Percentiles rank a stretch among this genome's conserved stretches.
phyloP scores from a whole-genome alignment of 2,113 vertebrate genomes.

The Typhlomys cinereus region DNA sequence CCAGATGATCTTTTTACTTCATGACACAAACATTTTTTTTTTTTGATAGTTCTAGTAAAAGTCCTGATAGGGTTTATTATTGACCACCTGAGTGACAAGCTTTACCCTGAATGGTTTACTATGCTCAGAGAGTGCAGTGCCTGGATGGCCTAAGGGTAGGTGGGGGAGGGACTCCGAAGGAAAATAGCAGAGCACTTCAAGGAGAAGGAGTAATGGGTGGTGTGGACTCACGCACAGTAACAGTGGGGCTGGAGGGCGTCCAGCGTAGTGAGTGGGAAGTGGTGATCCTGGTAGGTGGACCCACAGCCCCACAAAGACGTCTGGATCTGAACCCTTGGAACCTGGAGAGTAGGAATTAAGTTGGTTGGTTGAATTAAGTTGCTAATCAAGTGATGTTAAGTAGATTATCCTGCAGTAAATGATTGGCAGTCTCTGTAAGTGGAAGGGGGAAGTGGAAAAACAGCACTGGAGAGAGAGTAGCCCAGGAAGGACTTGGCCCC shows the following conservation, averaged over 20 bases:
- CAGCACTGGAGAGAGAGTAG: neutral
- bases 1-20: neutral
- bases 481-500: too few species aligned
- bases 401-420: conserved; percentile 19
- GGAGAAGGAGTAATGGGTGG: neutral
- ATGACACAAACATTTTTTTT: neutral
- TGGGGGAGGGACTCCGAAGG: neutral
- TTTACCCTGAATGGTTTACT: neutral
- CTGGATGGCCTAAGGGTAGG: neutral
- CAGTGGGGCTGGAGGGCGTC: neutral
- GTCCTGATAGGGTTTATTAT: neutral
- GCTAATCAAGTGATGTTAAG: neutral
- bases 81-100: neutral
- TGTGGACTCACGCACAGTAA: neutral
- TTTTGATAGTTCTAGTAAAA: neutral
- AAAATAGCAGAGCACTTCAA: neutral
- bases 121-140: neutral
- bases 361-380: conserved; percentile 6
- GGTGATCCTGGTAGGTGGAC: neutral
- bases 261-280: neutral
- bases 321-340: neutral
- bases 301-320: neutral
- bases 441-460: neutral
- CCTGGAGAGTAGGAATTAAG: neutral
- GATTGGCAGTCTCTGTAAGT: neutral